These are phyloP conservation scores for Monopis laevigella DNA, from an alignment of 2,888 invertebrate genomes.

Conservation along the genomic window DNA sequence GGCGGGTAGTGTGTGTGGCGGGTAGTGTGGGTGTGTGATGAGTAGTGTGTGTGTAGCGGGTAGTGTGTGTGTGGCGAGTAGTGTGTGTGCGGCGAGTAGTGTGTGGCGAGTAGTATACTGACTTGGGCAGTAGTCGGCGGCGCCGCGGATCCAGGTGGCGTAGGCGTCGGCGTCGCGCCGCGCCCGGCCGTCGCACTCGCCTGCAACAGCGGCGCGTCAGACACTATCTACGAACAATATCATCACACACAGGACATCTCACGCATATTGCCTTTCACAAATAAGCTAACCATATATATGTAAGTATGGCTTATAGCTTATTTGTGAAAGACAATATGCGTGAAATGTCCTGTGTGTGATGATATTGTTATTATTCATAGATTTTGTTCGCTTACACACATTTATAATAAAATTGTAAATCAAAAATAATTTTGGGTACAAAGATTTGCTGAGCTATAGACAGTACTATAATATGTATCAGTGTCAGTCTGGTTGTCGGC, in stretches of 20 bases:
- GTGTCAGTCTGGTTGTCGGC: too few species aligned
- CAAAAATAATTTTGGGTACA: too few species aligned
- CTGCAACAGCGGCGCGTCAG: constrained; percentile 7
- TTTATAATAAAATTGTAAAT: too few species aligned
- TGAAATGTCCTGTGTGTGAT: too few species aligned
- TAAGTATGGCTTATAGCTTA: too few species aligned
- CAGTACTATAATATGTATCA: too few species aligned
- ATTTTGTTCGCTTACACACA: too few species aligned
- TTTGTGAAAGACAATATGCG: too few species aligned
- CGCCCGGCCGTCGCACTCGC: constrained; percentile 4
- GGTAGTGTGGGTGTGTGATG: too few species aligned
- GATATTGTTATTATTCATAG: too few species aligned
- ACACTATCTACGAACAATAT: constrained; percentile 1
- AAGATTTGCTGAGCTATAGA: too few species aligned
- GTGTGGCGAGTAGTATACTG: neutral
- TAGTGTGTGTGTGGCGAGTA: neutral
- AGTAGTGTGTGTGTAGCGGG: neutral
- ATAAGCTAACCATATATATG: neutral
- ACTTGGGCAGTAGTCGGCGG: neutral
- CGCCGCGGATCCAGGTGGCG: neutral
- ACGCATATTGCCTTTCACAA: neutral
- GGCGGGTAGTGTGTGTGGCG: too few species aligned
- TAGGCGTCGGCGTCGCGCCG: neutral
- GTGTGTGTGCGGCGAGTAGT: neutral
- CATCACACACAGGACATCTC: neutral